Base-by-base conservation (phyloP, 1,140 invertebrate species). In the Epicauta chinensis region DNA sequence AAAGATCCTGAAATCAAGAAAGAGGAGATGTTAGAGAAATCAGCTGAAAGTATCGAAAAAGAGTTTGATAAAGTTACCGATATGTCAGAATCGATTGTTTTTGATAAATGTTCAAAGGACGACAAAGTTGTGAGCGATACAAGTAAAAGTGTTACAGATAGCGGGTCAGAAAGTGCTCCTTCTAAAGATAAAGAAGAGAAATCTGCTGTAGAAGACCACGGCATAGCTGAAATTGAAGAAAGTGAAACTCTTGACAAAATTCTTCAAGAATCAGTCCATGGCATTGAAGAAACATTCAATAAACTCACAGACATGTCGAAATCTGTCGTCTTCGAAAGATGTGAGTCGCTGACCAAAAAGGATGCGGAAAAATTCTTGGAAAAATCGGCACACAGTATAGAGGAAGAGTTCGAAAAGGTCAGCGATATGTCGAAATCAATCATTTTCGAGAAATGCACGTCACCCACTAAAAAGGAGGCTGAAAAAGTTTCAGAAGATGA, bases 291-390 rank as follows among this genome's bases (percentile, higher is more conserved):
- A 30, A 32, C 15, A 16, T 38, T 29, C 23, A 32, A 48, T 11
- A 15, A 16, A 31, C 11, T 37, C 11, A 38, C 34, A 42, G 46
- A 60, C 29, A 44, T 62, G 39, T 16, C 57, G 2, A 41, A 60
- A 43, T 46, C 50, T 7, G 40, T 55, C 13, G 14, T 45, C 10
- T 57, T 62, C 36, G 57, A 60, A 13, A 60, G 57, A 31, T 56
- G 57, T 31, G 29, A 34, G 23, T 16, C 32, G 50, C 35, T 31
- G 55, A 48, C n/a, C 47, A 51, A 14, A 42, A 44, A 6, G 36
- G 56, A 16, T 31, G 13, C 14, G 31, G 16, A 29, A 13, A 32
- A 32, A 45, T 15, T 32, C 32, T 5, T 45, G 14, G n/a, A 23
- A 23, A 5, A 3, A 5, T 23, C 23, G 23, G 23, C 23, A 7